phyloP scores from a whole-genome alignment of 2,888 invertebrate genomes.

The Bimastos eiseni region DNA sequence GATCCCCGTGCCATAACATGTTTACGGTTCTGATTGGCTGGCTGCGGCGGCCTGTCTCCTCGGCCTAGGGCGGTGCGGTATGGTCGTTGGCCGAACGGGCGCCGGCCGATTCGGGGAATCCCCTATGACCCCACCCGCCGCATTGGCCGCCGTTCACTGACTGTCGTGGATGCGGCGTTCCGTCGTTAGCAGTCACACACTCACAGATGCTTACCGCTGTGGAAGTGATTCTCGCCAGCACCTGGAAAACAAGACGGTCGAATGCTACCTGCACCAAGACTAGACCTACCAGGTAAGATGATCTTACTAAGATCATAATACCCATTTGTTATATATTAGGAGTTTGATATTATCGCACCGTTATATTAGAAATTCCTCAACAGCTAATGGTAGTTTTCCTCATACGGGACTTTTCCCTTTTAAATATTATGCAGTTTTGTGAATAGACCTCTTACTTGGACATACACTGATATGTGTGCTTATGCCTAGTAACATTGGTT shows the following conservation, averaged over 20 bases:
- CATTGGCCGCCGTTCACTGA: not conserved
- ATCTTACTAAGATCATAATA: not conserved
- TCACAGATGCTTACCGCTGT: not conserved
- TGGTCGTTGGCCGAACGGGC: not conserved
- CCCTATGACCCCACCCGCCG: not conserved
- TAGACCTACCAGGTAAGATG: not conserved
- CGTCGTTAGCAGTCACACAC: not conserved
- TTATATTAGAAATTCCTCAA: not conserved
- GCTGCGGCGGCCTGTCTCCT: not conserved
- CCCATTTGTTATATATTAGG: not conserved
- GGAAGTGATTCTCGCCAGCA: not conserved
- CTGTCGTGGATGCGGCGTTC: not conserved
- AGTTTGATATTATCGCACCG: not conserved
- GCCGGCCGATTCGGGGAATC: not conserved
- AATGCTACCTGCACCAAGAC: not conserved
- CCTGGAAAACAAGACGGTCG: not conserved
- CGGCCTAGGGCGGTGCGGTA: too few relatives aligned
- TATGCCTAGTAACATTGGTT: not conserved
- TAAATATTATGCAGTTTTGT: not conserved
- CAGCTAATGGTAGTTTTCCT: not conserved
- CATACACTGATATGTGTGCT: not conserved
- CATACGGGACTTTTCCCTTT: not conserved
- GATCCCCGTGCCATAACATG: too few relatives aligned
- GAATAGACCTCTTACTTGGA: not conserved
- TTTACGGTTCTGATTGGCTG: too few relatives aligned